Conservation (phyloP, 92 coral and sea anemone genomes). For the Porites rus region DNA sequence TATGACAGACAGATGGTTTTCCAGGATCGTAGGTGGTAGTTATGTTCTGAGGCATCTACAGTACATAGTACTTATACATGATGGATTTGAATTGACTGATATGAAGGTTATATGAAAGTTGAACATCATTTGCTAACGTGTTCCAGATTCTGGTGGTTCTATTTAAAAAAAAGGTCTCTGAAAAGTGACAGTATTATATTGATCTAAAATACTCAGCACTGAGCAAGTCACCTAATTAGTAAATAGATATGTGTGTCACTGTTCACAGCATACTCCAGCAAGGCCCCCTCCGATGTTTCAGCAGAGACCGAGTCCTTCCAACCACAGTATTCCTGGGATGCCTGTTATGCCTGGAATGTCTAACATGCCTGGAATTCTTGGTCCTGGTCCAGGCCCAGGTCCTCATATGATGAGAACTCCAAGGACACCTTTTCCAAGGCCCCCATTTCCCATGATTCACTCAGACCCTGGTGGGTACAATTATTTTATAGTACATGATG, state of each 20-base stretch:
- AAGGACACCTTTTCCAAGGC: slow-evolving; percentile 49
- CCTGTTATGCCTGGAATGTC: slow-evolving; percentile 54
- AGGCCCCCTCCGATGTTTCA: slow-evolving; percentile 79
- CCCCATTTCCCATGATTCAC: slow-evolving; percentile 71
- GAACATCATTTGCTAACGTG: no score
- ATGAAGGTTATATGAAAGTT: no score
- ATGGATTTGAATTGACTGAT: no score
- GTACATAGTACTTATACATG: no score
- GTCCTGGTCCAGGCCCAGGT: slow-evolving; percentile 28
- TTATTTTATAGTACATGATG: background rate
- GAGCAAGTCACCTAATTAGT: no score
- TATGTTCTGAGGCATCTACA: no score
- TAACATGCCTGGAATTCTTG: slow-evolving; percentile 41
- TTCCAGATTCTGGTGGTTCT: no score
- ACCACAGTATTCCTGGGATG: slow-evolving; percentile 68
- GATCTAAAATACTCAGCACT: no score
- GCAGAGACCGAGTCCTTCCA: slow-evolving; percentile 61
- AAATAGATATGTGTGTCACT: background rate
- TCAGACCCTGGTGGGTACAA: slow-evolving; percentile 82
- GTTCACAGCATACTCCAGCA: slow-evolving; percentile 60
- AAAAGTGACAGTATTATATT: no score
- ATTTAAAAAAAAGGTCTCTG: no score
- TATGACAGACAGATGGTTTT: no score
- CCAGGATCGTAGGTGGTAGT: no score
- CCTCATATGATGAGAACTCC: slow-evolving; percentile 68